These are phyloP conservation scores for Lepidotrigona ventralis DNA, from an alignment of 1,140 invertebrate genomes.

Conservation along the genomic window DNA sequence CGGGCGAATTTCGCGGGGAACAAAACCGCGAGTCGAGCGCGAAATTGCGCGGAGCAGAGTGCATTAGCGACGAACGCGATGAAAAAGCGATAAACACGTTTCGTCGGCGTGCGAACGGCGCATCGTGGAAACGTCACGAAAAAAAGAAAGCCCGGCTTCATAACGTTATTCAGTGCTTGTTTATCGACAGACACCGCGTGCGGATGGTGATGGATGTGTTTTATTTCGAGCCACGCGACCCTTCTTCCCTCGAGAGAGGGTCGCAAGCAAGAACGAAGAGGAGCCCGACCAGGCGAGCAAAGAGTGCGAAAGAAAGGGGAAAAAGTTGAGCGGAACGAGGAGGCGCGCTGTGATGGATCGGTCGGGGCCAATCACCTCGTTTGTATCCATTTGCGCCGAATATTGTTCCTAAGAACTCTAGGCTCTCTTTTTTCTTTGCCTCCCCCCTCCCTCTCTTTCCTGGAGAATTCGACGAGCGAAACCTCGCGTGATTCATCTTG, in stretches of 20 bases:
- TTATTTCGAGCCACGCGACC: slow-evolving; percentile 56
- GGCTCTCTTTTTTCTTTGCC: slow-evolving; percentile 39
- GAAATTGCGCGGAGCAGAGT: not conserved
- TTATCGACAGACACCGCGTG: slow-evolving; percentile 60
- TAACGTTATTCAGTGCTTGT: slow-evolving; percentile 59
- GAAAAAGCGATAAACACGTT: slow-evolving; percentile 34
- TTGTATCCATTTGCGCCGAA: slow-evolving; percentile 74
- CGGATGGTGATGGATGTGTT: slow-evolving; percentile 63
- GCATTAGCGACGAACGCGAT: slow-evolving; percentile 15
- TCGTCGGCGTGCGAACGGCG: not conserved
- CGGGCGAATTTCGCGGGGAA: not conserved
- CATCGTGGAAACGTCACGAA: not conserved
- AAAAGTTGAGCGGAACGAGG: slow-evolving; percentile 51
- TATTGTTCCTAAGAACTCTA: slow-evolving; percentile 66
- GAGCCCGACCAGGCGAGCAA: not conserved
- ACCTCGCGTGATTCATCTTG: slow-evolving; percentile 60
- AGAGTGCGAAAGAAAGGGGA: slow-evolving; percentile 26
- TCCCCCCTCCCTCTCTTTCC: slow-evolving; percentile 31
- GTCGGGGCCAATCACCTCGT: slow-evolving; percentile 71
- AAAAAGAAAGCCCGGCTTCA: slow-evolving; percentile 36
- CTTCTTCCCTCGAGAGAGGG: slow-evolving; percentile 24
- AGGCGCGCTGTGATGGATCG: slow-evolving; percentile 67
- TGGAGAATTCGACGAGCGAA: not conserved
- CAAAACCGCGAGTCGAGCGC: not conserved
- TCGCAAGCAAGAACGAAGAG: slow-evolving; percentile 2